Evolutionary conservation across 2,888 invertebrate genomes (phyloP), one percentile per base, ranked within the genome.

Genomic region (Drosophila formosana): DNA sequence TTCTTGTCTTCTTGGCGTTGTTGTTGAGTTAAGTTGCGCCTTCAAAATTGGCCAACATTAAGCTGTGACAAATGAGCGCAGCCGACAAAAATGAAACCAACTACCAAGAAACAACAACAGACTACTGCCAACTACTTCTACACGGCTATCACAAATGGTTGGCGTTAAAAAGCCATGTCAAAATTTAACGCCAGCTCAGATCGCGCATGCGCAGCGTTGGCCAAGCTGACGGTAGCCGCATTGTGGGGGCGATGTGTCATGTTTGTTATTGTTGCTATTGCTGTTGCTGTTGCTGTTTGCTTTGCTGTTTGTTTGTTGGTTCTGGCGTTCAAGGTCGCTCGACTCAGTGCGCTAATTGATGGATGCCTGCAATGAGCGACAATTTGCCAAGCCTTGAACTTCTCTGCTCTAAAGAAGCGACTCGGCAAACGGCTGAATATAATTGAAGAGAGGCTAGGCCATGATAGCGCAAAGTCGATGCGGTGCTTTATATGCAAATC

Each of bases 361-460:
- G 69, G 60, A 80, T 85, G 41, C 45, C 61, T 81, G 82, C 88
- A 82, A 58, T 66, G 69, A 84, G 79, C 85, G 89, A 85, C 85
- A 89, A 85, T 79, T 89, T 57, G 89, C 60, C 65, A 72, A 79
- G 47, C 85, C 85, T 85, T 85, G 85, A 85, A 85, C 85, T 84
- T 89, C 84, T 75, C 84, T 75, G 23, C 47, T 34, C 66, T 47
- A 43, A 53, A 60, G 60, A 47, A 55, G 46, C 25, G 28, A 34
- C 68, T 13, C 61, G 39, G 39, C 56, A 39, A 55, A n/a, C 37
- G 18, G 18, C 18, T 18, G 18, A 18, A 28, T 18, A 13, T 18
- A 41, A 41, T 18, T 4, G 49, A 45, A 30, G 34, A 58, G 55
- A 52, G 67, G 68, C 68, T 69, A 63, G 66, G 69, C 66, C 61